These are phyloP conservation scores for Dryobates pubescens DNA, from an alignment of 2,797 vertebrate species.

Conservation along the genomic window DNA sequence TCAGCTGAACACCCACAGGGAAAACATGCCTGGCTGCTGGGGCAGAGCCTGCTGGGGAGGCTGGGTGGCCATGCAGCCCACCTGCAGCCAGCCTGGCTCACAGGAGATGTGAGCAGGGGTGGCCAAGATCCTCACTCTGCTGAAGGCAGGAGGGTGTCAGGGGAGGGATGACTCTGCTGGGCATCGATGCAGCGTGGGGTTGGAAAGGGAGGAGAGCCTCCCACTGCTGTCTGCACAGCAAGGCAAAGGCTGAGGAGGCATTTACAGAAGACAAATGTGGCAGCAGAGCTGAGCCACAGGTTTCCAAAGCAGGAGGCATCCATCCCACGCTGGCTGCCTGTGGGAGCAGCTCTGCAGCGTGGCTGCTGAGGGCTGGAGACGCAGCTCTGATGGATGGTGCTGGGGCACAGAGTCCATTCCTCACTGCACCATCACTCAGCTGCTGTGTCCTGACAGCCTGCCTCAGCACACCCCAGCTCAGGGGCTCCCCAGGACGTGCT, in stretches of 20 bases:
- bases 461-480: background rate
- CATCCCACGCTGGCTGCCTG: background rate
- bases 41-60: background rate
- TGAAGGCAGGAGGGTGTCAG: background rate
- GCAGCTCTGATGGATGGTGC: conserved; percentile 17
- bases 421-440: conserved; percentile 4
- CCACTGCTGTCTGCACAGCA: background rate
- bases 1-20: background rate
- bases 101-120: background rate
- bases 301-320: conserved; percentile 44
- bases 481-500: background rate
- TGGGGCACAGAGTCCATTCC: background rate
- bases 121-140: background rate
- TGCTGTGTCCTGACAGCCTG: background rate
- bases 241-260: conserved; percentile 14
- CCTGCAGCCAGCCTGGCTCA: background rate
- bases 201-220: background rate
- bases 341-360: background rate
- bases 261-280: conserved; percentile 47
- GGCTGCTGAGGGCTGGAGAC: conserved; percentile 11
- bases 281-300: conserved; percentile 14
- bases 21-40: background rate
- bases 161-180: background rate
- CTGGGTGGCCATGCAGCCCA: background rate
- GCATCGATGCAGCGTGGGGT: fast-evolving